These are phyloP conservation scores for Numenius arquata DNA, from an alignment of 2,113 vertebrate species.

Conservation along the genomic window DNA sequence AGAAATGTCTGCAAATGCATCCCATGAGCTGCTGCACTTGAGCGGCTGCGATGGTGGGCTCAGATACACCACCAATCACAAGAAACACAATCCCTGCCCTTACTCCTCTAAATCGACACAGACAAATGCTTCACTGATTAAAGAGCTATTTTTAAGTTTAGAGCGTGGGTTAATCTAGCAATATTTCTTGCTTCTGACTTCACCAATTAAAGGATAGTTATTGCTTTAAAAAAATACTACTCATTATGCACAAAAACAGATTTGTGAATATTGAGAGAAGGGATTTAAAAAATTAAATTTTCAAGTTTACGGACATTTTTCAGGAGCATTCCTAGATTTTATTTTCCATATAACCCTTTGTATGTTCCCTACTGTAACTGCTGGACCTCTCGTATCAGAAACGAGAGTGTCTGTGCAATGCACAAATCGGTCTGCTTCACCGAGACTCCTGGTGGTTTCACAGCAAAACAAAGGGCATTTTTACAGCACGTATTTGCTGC, in stretches of 20 bases:
- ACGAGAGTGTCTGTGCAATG: fast-evolving
- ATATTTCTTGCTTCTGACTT: not conserved
- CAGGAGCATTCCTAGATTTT: not conserved
- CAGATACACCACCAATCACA: fast-evolving
- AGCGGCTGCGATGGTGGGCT: fast-evolving
- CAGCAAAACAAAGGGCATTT: not conserved
- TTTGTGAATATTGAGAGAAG: not conserved
- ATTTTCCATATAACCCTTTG: not conserved
- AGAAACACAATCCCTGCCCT: too few relatives aligned
- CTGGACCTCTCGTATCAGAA: not conserved
- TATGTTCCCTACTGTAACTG: fast-evolving
- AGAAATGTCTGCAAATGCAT: fast-evolving
- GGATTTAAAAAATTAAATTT: not conserved
- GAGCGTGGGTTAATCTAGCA: not conserved
- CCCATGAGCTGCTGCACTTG: too few relatives aligned
- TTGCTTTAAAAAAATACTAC: not conserved
- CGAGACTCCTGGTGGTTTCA: too few relatives aligned
- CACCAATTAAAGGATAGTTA: not conserved
- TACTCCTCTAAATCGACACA: not conserved
- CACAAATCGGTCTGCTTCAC: not conserved
- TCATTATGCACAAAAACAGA: not conserved
- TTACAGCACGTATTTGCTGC: not conserved
- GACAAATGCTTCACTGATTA: not conserved
- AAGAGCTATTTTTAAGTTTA: not conserved
- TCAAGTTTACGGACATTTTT: too few relatives aligned